Base-by-base conservation (phyloP, 2,888 invertebrate genomes). In the Eucera pruinosa region DNA sequence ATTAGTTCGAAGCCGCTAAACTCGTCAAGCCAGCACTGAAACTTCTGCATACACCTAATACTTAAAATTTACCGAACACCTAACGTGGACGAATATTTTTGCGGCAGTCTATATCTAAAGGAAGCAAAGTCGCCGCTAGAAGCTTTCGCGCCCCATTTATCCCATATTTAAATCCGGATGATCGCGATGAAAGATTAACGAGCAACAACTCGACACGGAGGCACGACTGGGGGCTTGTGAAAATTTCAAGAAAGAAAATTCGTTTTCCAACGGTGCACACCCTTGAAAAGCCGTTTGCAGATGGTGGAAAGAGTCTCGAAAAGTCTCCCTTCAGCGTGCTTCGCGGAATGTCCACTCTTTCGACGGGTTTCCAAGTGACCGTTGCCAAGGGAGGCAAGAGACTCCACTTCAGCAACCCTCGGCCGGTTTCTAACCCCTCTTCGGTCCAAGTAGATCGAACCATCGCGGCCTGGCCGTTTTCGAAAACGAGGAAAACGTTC, bases 311-410 rank as follows among this genome's bases (percentile, higher is more conserved):
- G 64, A 45, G 62, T 60, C 64, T 69, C 65, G 69, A n/a, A 39
- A 55, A 65, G 60, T 48, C 69, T 36, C 60, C 54, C 30, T 45
- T n/a, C 25, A 13, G 4, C 45, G 25, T 23, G 50, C 41, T 25
- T n/a, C 57, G 52, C 57, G 73, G 57, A 69, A 73, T 73, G 75
- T 80, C 70, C 80, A 80, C 82, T 82, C 82, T 70, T 76, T 70
- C 71, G 58, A 64, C 64, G 75, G 80, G 70, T 74, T 72, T 83
- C 83, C 84, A 80, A 84, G 79, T 84, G 84, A 83, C 84, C 83
- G 83, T 84, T 84, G 81, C 81, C 75, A 81, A 70, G 81, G 81
- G 79, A 52, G 36, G 79, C 54, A 71, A 65, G 78, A 60, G 64
- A 61, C 69, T 69, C 76, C 78, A 73, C 78, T 73, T 77, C 50